These are phyloP conservation scores for Crossaster papposus DNA, from an alignment of 53 echinoderm and acorn worm species.

Conservation along the genomic window DNA sequence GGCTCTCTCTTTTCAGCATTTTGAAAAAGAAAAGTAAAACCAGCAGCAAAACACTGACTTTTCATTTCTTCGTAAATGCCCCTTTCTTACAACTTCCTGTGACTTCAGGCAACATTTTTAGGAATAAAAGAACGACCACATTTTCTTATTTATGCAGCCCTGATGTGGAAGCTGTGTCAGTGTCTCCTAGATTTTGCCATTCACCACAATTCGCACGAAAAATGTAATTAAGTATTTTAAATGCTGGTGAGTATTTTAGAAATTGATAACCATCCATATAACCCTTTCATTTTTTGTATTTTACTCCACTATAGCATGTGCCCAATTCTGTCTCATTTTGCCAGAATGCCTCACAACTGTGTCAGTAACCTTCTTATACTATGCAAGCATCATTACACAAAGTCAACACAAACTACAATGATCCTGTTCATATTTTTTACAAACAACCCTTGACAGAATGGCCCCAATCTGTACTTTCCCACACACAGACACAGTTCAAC, in stretches of 20 bases:
- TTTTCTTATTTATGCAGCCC: too few relatives aligned
- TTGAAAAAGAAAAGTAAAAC: neutral
- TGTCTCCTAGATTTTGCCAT: neutral
- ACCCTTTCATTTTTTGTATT: too few relatives aligned
- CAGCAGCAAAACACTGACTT: neutral
- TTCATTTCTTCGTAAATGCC: neutral
- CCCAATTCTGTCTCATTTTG: too few relatives aligned
- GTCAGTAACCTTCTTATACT: neutral
- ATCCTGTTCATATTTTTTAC: neutral
- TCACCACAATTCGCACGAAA: too few relatives aligned
- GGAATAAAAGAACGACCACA: neutral
- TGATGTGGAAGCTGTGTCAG: neutral
- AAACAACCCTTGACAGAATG: neutral
- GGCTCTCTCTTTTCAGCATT: neutral
- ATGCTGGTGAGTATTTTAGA: too few relatives aligned
- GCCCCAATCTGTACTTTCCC: conserved; percentile 1
- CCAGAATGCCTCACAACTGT: neutral
- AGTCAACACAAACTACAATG: neutral
- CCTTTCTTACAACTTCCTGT: conserved; percentile 22
- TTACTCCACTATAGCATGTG: too few relatives aligned
- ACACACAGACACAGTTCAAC: conserved; percentile 12
- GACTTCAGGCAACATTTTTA: neutral
- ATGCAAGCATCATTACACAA: neutral
- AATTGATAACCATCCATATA: too few relatives aligned
- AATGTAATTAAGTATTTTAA: too few relatives aligned